phyloP scores from a whole-genome alignment of 2,888 invertebrate species.

The Heliconius aoede region DNA sequence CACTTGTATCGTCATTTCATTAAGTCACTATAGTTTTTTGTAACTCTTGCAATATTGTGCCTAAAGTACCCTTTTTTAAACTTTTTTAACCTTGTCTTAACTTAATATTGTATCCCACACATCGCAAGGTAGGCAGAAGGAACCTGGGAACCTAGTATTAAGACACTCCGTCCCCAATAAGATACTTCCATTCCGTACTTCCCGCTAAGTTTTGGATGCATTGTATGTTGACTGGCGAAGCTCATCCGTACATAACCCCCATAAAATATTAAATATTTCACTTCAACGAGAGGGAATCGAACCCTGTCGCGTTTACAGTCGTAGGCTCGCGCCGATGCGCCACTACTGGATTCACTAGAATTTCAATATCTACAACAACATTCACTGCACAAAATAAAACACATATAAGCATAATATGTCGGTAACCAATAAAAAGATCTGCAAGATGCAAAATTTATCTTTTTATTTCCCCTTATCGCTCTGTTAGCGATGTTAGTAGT shows the following conservation, averaged over 20 bases:
- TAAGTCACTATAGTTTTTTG: background rate
- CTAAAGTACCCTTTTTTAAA: no score
- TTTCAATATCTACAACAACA: no score
- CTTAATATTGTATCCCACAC: background rate
- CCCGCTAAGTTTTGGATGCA: no score
- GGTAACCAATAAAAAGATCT: background rate
- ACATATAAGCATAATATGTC: no score
- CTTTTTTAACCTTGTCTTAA: no score
- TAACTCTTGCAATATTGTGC: background rate
- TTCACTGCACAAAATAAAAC: no score
- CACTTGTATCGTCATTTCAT: slow-evolving; percentile 3
- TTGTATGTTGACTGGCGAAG: no score
- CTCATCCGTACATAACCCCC: no score
- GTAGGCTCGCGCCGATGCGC: background rate
- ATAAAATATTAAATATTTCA: background rate
- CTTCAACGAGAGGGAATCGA: background rate
- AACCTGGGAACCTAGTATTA: background rate
- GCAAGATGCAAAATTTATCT: background rate
- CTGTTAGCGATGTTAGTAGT: slow-evolving; percentile 33
- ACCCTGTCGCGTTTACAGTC: background rate
- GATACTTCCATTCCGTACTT: no score
- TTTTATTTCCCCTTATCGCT: background rate
- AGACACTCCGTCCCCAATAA: background rate
- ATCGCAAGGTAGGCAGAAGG: background rate
- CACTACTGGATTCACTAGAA: background rate